phyloP scores from a whole-genome alignment of 2,113 vertebrate species.

The Dicerorhinus sumatrensis region DNA sequence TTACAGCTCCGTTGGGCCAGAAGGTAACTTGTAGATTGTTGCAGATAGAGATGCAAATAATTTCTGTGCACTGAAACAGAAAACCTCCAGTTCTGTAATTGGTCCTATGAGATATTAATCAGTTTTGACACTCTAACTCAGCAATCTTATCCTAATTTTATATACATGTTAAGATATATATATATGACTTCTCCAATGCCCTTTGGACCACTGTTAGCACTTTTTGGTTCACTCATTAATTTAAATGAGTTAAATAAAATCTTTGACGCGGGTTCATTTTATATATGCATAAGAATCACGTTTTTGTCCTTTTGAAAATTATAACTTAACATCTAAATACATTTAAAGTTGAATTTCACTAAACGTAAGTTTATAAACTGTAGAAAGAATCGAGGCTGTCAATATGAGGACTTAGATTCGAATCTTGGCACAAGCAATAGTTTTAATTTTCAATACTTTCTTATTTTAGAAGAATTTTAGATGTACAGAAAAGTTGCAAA shows the following conservation, averaged over 20 bases:
- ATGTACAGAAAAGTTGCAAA: background rate
- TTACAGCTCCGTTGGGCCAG: background rate
- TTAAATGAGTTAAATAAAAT: slow-evolving; percentile 29
- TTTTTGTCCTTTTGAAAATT: slow-evolving; percentile 38
- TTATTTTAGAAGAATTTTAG: background rate
- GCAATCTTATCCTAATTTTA: background rate
- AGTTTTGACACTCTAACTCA: background rate
- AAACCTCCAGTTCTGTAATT: background rate
- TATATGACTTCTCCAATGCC: background rate
- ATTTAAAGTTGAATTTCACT: slow-evolving; percentile 9
- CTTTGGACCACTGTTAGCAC: background rate
- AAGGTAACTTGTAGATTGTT: slow-evolving; percentile 32
- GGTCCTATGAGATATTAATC: background rate
- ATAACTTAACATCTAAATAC: background rate
- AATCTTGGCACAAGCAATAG: background rate
- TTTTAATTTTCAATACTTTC: background rate
- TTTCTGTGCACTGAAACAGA: background rate
- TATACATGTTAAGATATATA: no score
- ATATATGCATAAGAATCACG: background rate
- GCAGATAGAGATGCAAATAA: slow-evolving; percentile 13
- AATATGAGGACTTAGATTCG: background rate
- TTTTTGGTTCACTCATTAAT: background rate
- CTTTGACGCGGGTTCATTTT: background rate
- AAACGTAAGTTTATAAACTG: background rate
- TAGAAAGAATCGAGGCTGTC: background rate